These are phyloP conservation scores for Chaetodon auriga DNA, from an alignment of 2,113 vertebrate genomes.

Conservation along the genomic window DNA sequence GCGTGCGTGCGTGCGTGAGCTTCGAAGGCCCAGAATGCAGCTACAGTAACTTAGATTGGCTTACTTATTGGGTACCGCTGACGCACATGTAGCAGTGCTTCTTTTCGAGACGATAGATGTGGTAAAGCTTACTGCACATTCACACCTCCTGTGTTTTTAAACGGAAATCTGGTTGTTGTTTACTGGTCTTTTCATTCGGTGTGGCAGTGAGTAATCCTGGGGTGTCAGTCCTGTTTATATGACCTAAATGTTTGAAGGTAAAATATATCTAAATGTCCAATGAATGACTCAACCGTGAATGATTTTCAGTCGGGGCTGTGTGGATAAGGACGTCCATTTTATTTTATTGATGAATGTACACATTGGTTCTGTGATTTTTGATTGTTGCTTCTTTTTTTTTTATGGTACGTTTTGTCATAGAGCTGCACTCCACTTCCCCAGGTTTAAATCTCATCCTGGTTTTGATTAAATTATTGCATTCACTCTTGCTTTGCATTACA, in stretches of 20 bases:
- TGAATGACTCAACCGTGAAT: background rate
- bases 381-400: background rate
- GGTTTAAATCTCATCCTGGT: background rate
- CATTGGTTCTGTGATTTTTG: background rate
- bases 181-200: background rate
- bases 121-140: conserved; percentile 1
- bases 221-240: background rate
- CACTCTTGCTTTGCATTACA: background rate
- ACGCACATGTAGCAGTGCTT: conserved; percentile 8
- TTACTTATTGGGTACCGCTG: background rate
- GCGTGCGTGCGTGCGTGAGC: background rate
- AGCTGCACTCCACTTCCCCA: background rate
- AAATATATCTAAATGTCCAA: background rate
- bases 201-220: background rate
- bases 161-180: background rate
- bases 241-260: background rate
- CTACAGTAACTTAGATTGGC: background rate
- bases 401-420: background rate
- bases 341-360: conserved; percentile 36
- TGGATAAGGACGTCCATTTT: background rate
- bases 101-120: background rate
- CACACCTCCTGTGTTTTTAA: background rate
- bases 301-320: background rate
- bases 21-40: background rate
- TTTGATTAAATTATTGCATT: background rate